These are phyloP conservation scores for Drosophila paramelanica DNA, from an alignment of 2,888 invertebrate species.

Conservation along the genomic window DNA sequence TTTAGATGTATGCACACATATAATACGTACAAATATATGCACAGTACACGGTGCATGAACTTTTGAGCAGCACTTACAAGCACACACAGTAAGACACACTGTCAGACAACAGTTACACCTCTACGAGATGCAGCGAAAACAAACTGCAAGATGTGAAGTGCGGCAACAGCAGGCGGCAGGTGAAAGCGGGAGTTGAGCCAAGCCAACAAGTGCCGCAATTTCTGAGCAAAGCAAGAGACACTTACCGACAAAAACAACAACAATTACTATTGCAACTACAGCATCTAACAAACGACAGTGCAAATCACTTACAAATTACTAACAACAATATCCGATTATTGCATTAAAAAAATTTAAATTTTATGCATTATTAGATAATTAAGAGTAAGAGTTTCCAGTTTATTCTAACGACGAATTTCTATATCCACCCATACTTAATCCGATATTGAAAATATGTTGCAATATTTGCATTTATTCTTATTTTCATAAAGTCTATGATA, in stretches of 20 bases:
- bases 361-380: too few species aligned
- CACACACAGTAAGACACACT: constrained; percentile 21
- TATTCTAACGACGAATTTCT: too few species aligned
- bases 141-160: constrained; percentile 73
- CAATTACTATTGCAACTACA: constrained; percentile 29
- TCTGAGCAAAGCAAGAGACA: constrained; percentile 49
- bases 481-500: too few species aligned
- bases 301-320: constrained; percentile 5
- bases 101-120: constrained; percentile 51
- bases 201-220: constrained; percentile 74
- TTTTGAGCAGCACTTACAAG: constrained; percentile 80
- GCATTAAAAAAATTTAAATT: too few species aligned
- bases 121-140: constrained; percentile 56
- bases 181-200: constrained; percentile 38
- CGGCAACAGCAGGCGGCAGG: constrained; percentile 42
- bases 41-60: constrained; percentile 79
- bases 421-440: too few species aligned
- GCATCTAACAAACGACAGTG: constrained; percentile 57
- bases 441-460: too few species aligned
- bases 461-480: too few species aligned
- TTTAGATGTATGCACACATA: constrained; percentile 35
- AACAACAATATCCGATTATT: too few species aligned
- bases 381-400: too few species aligned
- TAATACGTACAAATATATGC: constrained; percentile 11
- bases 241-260: constrained; percentile 52